Evolutionary conservation across 2,797 vertebrate genomes (phyloP), one percentile per base, ranked within the genome.

Genomic region (Gobionotothen gibberifrons): DNA sequence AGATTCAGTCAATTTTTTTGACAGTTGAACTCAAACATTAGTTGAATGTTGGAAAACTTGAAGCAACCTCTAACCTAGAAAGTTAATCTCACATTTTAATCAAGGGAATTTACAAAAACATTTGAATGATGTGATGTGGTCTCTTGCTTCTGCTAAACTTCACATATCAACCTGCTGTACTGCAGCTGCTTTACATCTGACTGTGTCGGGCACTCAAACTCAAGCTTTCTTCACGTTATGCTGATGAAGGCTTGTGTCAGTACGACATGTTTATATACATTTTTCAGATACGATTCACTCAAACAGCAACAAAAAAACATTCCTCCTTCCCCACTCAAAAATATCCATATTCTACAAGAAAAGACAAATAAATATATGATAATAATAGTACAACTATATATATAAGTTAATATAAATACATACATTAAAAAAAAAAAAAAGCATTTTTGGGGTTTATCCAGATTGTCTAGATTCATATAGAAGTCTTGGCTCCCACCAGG

Each of bases 21-120:
- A 48, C 42, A 66, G 54, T 59, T n/a, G 47, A 72, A 75, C 29
- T 47, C 3, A 16, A 51, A 68, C 46, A 32, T 62, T 42, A 22
- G 14, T 36, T 36, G 19, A 60, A n/a, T 40, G 19, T 46, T 56
- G 22, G 16, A 39, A 32, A 43, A 29, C 15, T 65, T 63, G 48
- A 70, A 36, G 13, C 29, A 29, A n/a, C 36, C 15, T 47, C 66
- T 9, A 16, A 46, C 54, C 47, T 26, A 19, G 10, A 69, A 69
- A 51, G 19, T 59, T 15, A 10, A 43, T 57, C 46, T 36, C 16
- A 17, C 13, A 10, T 51, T 21, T 44, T 22, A 5, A 36, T 57
- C 42, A 40, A 19, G 10, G 26, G 39, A 7, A 21, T 69, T 52
- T 8, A 15, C 47, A 19, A 52, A 52, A 36, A 36, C 32, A 9